Evolutionary conservation across 2,888 invertebrate species (phyloP), one percentile per base, ranked within the genome.

Genomic region (Crocallis elinguaria): DNA sequence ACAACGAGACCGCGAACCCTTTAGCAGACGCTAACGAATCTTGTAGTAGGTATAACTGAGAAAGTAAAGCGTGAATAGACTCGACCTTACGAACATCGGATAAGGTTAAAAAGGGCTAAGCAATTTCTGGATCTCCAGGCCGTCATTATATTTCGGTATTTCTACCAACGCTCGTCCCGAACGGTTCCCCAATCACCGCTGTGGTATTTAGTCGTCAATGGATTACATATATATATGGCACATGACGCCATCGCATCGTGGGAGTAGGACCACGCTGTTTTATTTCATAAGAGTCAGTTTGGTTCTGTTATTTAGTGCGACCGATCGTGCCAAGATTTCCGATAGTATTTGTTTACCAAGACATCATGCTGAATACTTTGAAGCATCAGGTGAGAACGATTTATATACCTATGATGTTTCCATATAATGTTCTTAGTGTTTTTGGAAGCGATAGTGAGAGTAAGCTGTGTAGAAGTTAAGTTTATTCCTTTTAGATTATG

Each of bases 81-180:
- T 33, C 8, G n/a, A 16, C 9, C 16, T 16, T 33, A 33, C 1
- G 4, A 16, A 9, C 33, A 16, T 2, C 3, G 9, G 16, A 9
- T n/a, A 33, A 16, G n/a, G 27, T 27, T 38, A 14, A 38, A 25
- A 37, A 21, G 13, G 21, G 12, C 23, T 23, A 9, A 23, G 8
- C 23, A 23, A 0, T 3, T 23, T 9, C 11, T 11, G 3, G 2
- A 11, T 8, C 25, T 25, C 12, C 74, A 64, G 21, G 29, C n/a
- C 49, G 36, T 49, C 38, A 52, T 37, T 30, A 32, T 60, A 62
- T 59, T 59, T 55, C 53, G 43, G 49, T 38, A 39, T 49, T 38
- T 54, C 53, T 36, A 79, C 72, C 83, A 83, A 73, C 65, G 77
- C 73, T 69, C 60, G 72, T 64, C 73, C 55, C 54, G 68, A 69